Evolutionary conservation across 2,113 vertebrate species (phyloP).

Genomic region (Haemorhous mexicanus): DNA sequence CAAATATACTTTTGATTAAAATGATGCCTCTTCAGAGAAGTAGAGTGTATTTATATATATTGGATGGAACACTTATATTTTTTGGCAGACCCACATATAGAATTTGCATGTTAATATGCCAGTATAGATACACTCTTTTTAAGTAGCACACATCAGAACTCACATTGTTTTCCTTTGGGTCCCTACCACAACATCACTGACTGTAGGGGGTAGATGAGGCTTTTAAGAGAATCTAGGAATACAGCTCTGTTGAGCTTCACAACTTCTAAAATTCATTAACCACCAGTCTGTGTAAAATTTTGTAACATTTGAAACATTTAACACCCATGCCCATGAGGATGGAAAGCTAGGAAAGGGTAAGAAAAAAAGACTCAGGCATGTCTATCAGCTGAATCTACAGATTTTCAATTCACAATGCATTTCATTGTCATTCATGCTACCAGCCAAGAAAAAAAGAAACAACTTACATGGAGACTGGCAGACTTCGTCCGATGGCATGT

Average conservation of each 20-base stretch:
- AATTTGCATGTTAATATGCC: slow-evolving; percentile 62
- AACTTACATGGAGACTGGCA: background rate
- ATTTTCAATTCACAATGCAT: background rate
- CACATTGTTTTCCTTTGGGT: slow-evolving; percentile 41
- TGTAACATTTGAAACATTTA: background rate
- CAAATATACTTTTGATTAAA: slow-evolving; percentile 66
- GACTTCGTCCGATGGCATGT: background rate
- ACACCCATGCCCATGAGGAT: background rate
- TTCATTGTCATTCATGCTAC: background rate
- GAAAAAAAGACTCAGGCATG: background rate
- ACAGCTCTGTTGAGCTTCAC: background rate
- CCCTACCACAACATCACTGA: slow-evolving; percentile 3
- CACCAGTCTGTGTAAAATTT: background rate
- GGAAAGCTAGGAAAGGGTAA: background rate
- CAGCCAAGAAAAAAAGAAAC: background rate
- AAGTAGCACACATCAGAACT: slow-evolving; percentile 56
- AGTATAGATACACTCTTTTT: slow-evolving; percentile 10
- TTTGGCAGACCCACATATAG: slow-evolving; percentile 53
- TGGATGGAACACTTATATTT: slow-evolving; percentile 46
- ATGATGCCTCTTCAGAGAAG: slow-evolving; percentile 58
- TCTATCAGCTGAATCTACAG: background rate
- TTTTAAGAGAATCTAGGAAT: slow-evolving; percentile 17
- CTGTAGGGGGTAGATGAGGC: slow-evolving; percentile 35
- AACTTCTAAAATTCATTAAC: slow-evolving; percentile 29
- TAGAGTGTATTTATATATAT: slow-evolving; percentile 59